Evolutionary conservation across 2,797 vertebrate species (phyloP).

Genomic region (Hydrolagus colliei): DNA sequence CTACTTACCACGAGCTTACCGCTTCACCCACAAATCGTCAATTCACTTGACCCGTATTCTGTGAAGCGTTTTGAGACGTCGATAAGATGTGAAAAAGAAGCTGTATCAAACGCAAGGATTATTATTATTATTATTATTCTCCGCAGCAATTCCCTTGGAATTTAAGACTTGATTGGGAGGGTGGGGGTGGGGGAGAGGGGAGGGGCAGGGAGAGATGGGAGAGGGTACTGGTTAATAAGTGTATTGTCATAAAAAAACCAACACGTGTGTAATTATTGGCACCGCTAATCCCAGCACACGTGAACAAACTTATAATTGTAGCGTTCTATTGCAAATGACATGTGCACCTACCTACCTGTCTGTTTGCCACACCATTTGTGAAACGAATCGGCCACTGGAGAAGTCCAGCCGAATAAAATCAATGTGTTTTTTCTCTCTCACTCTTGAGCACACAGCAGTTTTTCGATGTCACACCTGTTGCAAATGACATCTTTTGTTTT

Average conservation of each 20-base stretch:
- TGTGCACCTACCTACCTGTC: not conserved
- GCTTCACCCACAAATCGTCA: no score
- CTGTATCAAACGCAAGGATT: no score
- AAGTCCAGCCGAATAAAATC: no score
- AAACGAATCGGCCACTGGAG: not conserved
- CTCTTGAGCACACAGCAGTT: not conserved
- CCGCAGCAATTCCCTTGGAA: no score
- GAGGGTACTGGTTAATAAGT: not conserved
- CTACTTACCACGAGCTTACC: no score
- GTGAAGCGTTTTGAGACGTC: no score
- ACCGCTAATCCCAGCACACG: not conserved
- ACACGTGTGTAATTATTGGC: not conserved
- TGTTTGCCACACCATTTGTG: not conserved
- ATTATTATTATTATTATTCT: no score
- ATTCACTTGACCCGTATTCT: no score
- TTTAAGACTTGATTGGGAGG: no score
- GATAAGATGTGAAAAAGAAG: no score
- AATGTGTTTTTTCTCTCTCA: not conserved
- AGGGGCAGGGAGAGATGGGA: not conserved
- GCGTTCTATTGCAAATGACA: constrained; percentile 2
- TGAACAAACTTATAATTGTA: not conserved
- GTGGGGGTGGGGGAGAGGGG: no score
- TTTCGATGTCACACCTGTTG: not conserved
- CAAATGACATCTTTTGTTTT: not conserved
- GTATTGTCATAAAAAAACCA: constrained; percentile 1